Base-by-base conservation (phyloP, 2,113 vertebrate genomes). In the Lophotis ruficrista region DNA sequence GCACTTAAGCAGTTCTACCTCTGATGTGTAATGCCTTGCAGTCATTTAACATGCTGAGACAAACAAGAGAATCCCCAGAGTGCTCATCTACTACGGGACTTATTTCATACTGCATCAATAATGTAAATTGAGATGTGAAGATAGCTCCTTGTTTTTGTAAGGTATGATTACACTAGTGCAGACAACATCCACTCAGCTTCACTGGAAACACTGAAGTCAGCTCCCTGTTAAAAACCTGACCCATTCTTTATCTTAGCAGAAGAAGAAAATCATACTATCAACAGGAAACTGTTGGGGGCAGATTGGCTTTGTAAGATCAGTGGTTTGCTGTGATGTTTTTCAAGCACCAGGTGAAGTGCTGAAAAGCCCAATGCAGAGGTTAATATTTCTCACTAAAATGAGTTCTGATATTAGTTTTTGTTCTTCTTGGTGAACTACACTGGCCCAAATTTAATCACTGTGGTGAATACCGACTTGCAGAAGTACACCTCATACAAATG, bases 71-170 rank as follows among this genome's bases (percentile, higher is more conserved):
- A 97, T 98, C 98, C 96, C 98, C 96, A 97, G 98, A 97, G 98
- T 94, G 95, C 95, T 98, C 97, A 95, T 98, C 97, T 97, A 96
- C 97, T 98, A 94, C 93, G 90, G 96, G 96, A 98, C 97, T 97
- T 95, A 95, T 96, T 98, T 98, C 97, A 97, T 97, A 97, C 97
- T 95, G 98, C 97, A 98, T 98, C 98, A 98, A 97, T 98, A 98
- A 98, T 98, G 98, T 98, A 98, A 98, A 98, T 96, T 89, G 96
- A 96, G 97, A 96, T 88, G 95, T 96, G 97, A 97, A 98, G 97
- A 98, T 97, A 98, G 95, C 95, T 97, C 94, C 95, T 92, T 97
- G 95, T 98, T 98, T 98, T 98, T 97, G 93, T 82, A 96, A 97
- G 95, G 92, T 97, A 60, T 97, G 98, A 98, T 98, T 98, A 93